Evolutionary conservation across 2,797 vertebrate species (phyloP), one percentile per base, ranked within the genome.

Genomic region (Pogonophryne albipinna): DNA sequence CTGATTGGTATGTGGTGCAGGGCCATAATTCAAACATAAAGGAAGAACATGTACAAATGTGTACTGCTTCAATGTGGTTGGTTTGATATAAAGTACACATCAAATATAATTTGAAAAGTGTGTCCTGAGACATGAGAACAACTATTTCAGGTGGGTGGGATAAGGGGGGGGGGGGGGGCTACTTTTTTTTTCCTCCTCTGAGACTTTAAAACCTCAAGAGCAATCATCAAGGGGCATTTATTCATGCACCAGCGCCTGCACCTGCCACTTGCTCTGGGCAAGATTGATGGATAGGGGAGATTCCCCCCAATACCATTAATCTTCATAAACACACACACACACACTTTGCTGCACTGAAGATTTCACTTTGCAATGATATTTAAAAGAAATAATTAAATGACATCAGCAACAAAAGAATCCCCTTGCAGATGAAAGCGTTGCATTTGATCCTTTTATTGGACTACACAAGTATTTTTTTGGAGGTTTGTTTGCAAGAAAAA

Each of bases 211-310:
- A 71, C 83, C 82, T 88, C 80, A 71, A 80, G 84, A 91, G 87
- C 89, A 90, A 92, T 91, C 87, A 91, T 90, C 85, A 90, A 89
- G 87, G 83, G 71, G 59, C 85, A 85, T 86, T 89, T 85, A 88
- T 89, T 88, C 90, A 93, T 79, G 91, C 92, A 83, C 78, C 78
- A 79, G 75, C 57, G 34, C 34, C 34, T 38, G 34, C 34, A 38
- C 34, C 34, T 94, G 93, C 89, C 90, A 85, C 86, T 87, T 78
- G 82, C 87, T 76, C 74, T 72, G 67, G 67, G 73, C 53, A 83
- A 89, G 91, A 90, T 87, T 79, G 88, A 91, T 91, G 83, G 84
- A 87, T 86, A 74, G 82, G 85, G 90, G 91, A 85, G 80, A 71
- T 50, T n/a, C 71, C 80, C 71, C 56, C 66, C 44, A 38, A 66